These are phyloP conservation scores for Epirrita christyi DNA, from an alignment of 2,888 invertebrate species.

Conservation along the genomic window DNA sequence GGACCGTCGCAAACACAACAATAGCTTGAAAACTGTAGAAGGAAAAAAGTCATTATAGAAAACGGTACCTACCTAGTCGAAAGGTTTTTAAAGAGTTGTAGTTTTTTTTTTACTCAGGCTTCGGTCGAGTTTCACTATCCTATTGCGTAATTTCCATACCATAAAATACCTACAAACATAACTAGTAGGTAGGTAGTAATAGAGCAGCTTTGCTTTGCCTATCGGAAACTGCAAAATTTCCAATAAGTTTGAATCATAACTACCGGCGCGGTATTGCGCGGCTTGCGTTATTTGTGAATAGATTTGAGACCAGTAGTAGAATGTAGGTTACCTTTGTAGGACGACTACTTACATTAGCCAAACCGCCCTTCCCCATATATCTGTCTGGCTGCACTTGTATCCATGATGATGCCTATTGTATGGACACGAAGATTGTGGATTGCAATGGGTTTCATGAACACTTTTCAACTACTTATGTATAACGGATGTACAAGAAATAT, in stretches of 20 bases:
- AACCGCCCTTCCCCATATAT: not conserved
- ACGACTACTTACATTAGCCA: constrained; percentile 29
- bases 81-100: too few relatives aligned
- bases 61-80: too few relatives aligned
- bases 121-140: not conserved
- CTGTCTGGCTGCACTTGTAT: not conserved
- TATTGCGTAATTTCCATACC: not conserved
- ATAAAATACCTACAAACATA: not conserved
- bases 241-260: constrained; percentile 15
- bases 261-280: constrained; percentile 4
- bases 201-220: not conserved
- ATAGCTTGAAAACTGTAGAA: too few relatives aligned
- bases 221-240: constrained; percentile 14
- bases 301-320: constrained; percentile 19
- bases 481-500: too few relatives aligned
- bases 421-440: not conserved
- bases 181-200: too few relatives aligned
- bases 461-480: not conserved
- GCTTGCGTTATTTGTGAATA: constrained; percentile 18
- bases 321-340: constrained; percentile 30
- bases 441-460: too few relatives aligned
- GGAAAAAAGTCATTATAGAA: too few relatives aligned
- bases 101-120: too few relatives aligned
- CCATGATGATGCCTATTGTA: not conserved
- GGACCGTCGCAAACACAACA: too few relatives aligned